Conservation (phyloP, 2,888 invertebrate genomes). For the Ypsolopha sequella region DNA sequence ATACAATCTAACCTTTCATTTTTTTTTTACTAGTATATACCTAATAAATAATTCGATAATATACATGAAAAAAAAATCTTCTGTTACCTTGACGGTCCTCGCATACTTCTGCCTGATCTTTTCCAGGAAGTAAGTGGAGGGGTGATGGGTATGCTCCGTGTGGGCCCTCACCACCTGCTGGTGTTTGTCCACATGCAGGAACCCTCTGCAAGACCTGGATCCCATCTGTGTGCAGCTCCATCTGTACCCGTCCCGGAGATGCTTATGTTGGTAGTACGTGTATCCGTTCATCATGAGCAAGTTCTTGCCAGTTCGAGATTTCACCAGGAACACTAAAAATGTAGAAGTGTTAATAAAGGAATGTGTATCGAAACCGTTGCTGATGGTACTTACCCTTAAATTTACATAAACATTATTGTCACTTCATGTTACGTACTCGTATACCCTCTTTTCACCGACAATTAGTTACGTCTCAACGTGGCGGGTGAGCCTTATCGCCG, state of each 20-base stretch:
- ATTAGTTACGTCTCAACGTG: no score
- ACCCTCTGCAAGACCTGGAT: slow-evolving; percentile 55
- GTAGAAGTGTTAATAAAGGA: neutral
- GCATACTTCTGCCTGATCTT: slow-evolving; percentile 18
- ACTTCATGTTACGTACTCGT: no score
- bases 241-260: slow-evolving; percentile 49
- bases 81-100: neutral
- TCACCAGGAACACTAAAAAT: slow-evolving; percentile 54
- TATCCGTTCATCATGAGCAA: slow-evolving; percentile 55
- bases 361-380: neutral
- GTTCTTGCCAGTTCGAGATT: slow-evolving; percentile 53
- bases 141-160: slow-evolving; percentile 53
- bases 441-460: no score
- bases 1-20: no score
- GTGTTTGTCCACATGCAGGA: slow-evolving; percentile 50
- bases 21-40: no score
- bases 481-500: no score
- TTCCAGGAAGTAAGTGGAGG: slow-evolving; percentile 43
- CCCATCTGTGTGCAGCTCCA: slow-evolving; percentile 67
- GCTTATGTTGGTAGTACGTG: slow-evolving; percentile 59
- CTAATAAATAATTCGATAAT: no score
- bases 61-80: no score
- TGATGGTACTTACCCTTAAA: neutral
- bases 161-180: slow-evolving; percentile 52
- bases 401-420: neutral